Evolutionary conservation across 2,797 vertebrate genomes (phyloP).

Genomic region (Pogoniulus pusillus): DNA sequence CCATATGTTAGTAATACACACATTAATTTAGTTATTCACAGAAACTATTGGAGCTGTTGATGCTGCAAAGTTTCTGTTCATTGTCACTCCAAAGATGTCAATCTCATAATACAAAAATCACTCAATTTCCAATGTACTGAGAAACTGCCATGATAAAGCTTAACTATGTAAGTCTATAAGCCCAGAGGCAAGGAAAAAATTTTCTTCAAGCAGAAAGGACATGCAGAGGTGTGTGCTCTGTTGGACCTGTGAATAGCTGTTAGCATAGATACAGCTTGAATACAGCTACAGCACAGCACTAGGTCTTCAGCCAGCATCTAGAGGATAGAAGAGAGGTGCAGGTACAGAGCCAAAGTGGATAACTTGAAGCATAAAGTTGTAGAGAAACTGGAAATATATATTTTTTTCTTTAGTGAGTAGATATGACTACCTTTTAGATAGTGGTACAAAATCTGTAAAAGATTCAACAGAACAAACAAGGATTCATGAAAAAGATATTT

Average conservation of each 20-base stretch:
- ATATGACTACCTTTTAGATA: neutral
- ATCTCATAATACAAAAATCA: neutral
- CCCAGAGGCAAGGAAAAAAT: neutral
- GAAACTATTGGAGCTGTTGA: neutral
- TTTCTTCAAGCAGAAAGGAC: neutral
- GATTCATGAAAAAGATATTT: neutral
- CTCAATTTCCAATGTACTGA: neutral
- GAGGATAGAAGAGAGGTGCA: neutral
- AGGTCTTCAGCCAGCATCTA: neutral
- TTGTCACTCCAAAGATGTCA: neutral
- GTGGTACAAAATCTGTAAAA: fast-evolving
- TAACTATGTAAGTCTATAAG: neutral
- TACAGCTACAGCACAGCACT: neutral
- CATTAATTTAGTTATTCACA: neutral
- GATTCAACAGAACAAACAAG: neutral
- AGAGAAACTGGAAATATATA: neutral
- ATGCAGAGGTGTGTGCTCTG: neutral
- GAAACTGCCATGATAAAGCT: neutral
- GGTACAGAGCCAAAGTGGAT: neutral
- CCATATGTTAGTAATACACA: neutral
- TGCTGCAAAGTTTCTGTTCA: neutral
- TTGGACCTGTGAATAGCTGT: neutral
- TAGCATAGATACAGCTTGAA: neutral
- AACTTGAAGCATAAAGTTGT: neutral
- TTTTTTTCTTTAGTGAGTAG: neutral